Evolutionary conservation across 2,888 invertebrate species (phyloP).

Genomic region (Noctua janthina): DNA sequence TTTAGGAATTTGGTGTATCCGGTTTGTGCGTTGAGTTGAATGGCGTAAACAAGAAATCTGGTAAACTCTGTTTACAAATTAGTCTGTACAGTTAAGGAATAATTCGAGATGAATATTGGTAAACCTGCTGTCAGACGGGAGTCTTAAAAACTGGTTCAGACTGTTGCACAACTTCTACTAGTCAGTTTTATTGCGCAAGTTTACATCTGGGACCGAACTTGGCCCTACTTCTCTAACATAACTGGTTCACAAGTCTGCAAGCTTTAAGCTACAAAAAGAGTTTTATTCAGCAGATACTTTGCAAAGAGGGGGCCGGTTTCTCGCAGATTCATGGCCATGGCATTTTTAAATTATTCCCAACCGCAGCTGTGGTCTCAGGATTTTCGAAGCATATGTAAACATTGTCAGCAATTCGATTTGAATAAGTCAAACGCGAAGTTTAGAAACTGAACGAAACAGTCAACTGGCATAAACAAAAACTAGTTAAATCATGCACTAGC

Average conservation of each 20-base stretch:
- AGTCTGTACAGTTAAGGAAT: background rate
- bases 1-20: conserved; percentile 28
- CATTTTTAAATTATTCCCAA: background rate
- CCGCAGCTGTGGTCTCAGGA: background rate
- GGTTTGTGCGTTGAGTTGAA: conserved; percentile 38
- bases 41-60: conserved; percentile 17
- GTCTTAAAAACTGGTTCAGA: conserved; percentile 2
- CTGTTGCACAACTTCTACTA: background rate
- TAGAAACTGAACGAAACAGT: background rate
- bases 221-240: background rate
- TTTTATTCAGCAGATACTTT: background rate
- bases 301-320: background rate
- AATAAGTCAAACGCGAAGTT: background rate
- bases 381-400: no score
- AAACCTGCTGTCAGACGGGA: background rate
- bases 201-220: background rate
- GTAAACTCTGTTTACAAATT: background rate
- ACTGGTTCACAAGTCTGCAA: background rate
- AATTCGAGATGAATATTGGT: background rate
- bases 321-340: background rate
- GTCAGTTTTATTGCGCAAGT: conserved; percentile 14
- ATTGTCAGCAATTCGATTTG: background rate
- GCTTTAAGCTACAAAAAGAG: background rate
- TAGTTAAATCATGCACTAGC: conserved; percentile 1
- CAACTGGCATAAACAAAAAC: background rate